Base-by-base conservation (phyloP, 2,113 vertebrate species). In the Macquaria australasica region DNA sequence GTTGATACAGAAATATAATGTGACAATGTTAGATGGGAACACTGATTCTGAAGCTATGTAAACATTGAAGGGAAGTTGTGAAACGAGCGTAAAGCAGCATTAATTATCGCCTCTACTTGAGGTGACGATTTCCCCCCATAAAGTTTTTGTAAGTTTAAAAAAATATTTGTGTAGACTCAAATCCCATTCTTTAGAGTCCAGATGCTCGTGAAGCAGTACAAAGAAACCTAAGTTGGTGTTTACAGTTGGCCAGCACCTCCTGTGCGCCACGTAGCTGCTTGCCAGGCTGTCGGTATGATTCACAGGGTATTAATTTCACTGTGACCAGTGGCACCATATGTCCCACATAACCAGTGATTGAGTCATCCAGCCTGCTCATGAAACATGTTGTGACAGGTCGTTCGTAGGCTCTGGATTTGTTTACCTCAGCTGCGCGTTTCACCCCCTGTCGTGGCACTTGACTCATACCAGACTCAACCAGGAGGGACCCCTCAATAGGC, bases 321-420 rank as follows among this genome's bases (percentile, higher is more conserved):
- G 76, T 88, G 93, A 88, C 81, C 82, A n/a, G 75, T 77, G 83
- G 73, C 84, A 86, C 88, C 91, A 88, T 95, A 91, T 91, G 94
- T 86, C 88, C 87, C 81, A 58, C 79, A 83, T 84, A 73, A 37
- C 77, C 82, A 5, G 60, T 86, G 82, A 92, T 90, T 90, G 91
- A 95, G 87, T 91, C 86, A 85, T 93, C 77, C 75, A 5, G 55
- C 68, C 79, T 45, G 82, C 75, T 73, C 79, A 45, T 34, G 79
- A 85, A 93, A 92, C 75, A 48, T 92, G 91, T 92, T 94, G 87
- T 92, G 94, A 95, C 93, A 93, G 88, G 88, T 81, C 84, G 31
- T 73, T 73, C 37, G 71, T 77, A 66, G 83, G 68, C 77, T 81
- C 69, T 59, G 85, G 90, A 66, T 88, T 84, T 93, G 91, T 93